These are phyloP conservation scores for Polyommatus icarus DNA, from an alignment of 2,888 invertebrate genomes.

Conservation along the genomic window DNA sequence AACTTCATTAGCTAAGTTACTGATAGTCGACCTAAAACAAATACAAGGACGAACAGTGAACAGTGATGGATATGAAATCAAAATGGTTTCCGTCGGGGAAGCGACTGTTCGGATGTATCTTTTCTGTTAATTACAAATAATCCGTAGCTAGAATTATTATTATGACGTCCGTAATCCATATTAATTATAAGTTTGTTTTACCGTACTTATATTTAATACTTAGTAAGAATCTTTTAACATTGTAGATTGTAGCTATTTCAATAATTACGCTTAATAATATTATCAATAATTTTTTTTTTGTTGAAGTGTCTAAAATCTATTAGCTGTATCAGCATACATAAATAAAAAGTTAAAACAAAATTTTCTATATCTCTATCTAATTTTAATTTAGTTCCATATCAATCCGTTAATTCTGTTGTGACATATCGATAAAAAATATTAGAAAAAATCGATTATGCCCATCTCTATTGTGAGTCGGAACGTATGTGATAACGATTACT, in stretches of 20 bases:
- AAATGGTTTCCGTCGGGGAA: conserved; percentile 21
- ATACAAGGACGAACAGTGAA: not conserved
- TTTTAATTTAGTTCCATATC: conserved; percentile 21
- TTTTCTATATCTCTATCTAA: conserved; percentile 2
- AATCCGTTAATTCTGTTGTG: not conserved
- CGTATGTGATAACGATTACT: conserved; percentile 63
- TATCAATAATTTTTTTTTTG: too few relatives aligned
- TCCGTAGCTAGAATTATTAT: not conserved
- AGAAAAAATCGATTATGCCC: conserved; percentile 31
- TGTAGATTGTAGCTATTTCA: too few relatives aligned
- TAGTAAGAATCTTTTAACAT: not conserved
- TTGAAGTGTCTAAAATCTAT: too few relatives aligned
- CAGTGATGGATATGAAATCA: conserved; percentile 24
- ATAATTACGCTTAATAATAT: too few relatives aligned
- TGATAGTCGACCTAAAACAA: not conserved
- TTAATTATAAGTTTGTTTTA: not conserved
- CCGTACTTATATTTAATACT: too few relatives aligned
- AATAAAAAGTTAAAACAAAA: not conserved
- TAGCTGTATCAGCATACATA: not conserved
- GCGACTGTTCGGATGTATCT: conserved; percentile 15
- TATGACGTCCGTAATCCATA: not conserved
- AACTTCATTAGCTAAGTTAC: not conserved
- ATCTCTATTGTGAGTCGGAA: conserved; percentile 47
- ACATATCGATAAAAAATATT: conserved; percentile 26
- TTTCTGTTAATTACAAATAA: conserved; percentile 17